Percentiles rank a stretch among this genome's conserved stretches.
Evolutionary conservation across 2,797 vertebrate genomes (phyloP).

Genomic region (Tinamus major): DNA sequence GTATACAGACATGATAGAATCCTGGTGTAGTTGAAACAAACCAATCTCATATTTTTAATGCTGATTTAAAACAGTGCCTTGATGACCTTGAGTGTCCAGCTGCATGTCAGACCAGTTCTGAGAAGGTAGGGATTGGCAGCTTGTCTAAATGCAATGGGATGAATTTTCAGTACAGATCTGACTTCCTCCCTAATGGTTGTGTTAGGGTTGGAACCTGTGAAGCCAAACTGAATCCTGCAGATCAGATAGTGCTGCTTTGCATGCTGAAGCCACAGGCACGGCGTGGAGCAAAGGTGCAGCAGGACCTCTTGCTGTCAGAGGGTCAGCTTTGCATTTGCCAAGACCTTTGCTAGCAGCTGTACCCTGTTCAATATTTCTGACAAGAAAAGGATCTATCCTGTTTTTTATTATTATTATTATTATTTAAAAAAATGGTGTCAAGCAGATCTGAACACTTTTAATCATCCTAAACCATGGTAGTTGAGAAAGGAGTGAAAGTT

Average conservation of each 20-base stretch:
- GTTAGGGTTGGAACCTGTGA: background rate
- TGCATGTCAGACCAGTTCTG: background rate
- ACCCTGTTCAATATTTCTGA: background rate
- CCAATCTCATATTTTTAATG: background rate
- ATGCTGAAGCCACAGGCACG: background rate
- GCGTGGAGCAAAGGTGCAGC: accelerated
- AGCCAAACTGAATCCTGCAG: background rate
- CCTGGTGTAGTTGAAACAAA: background rate
- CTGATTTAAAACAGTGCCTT: background rate
- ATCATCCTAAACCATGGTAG: background rate
- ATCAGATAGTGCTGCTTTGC: background rate
- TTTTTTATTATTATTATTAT: background rate
- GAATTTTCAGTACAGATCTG: background rate
- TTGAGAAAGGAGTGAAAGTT: slow-evolving; percentile 49
- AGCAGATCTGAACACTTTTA: background rate
- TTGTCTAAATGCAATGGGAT: background rate
- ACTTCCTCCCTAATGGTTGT: background rate
- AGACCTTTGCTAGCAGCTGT: background rate
- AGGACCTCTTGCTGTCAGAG: background rate
- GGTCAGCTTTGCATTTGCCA: background rate
- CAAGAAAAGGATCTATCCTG: background rate
- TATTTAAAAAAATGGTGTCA: background rate
- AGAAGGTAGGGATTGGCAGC: background rate
- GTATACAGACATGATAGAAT: background rate
- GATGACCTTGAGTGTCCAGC: background rate